phyloP scores from a whole-genome alignment of 53 echinoderm and acorn worm genomes.

The Crossaster papposus region DNA sequence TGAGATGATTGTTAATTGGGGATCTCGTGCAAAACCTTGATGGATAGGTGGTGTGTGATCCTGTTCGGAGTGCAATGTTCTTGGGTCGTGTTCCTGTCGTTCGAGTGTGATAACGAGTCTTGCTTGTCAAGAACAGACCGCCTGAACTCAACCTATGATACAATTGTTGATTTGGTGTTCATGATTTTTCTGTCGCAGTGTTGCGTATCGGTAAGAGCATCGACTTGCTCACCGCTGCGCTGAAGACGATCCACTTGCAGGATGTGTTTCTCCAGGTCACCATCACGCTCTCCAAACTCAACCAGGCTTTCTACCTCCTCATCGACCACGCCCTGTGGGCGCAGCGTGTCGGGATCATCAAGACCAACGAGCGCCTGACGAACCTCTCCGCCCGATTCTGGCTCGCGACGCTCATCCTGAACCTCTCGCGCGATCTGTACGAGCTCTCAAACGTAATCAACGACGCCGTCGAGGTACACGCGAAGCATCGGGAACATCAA shows the following conservation, averaged over 20 bases:
- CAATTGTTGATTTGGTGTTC: neutral
- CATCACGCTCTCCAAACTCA: slow-evolving; percentile 89
- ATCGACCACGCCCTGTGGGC: slow-evolving; percentile 96
- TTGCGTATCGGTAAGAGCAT: slow-evolving; percentile 89
- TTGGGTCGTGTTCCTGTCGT: too few relatives aligned
- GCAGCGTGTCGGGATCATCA: slow-evolving; percentile 74
- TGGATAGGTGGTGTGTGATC: too few relatives aligned
- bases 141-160: neutral
- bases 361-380: slow-evolving; percentile 70
- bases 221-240: slow-evolving; percentile 72
- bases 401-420: slow-evolving; percentile 88
- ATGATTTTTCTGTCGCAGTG: slow-evolving; percentile 57
- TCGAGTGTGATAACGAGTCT: too few relatives aligned
- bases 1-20: too few relatives aligned
- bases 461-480: slow-evolving; percentile 23
- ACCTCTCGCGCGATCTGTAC: slow-evolving; percentile 83
- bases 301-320: slow-evolving; percentile 91
- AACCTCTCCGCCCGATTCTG: slow-evolving; percentile 88
- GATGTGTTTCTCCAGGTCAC: slow-evolving; percentile 83
- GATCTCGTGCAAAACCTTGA: too few relatives aligned
- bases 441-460: slow-evolving; percentile 66
- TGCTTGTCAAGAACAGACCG: too few relatives aligned
- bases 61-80: too few relatives aligned
- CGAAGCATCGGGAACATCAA: slow-evolving; percentile 19
- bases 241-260: slow-evolving; percentile 75